These are phyloP conservation scores for Grammomys dolichurus DNA, from an alignment of 2,113 vertebrate species.

Conservation along the genomic window DNA sequence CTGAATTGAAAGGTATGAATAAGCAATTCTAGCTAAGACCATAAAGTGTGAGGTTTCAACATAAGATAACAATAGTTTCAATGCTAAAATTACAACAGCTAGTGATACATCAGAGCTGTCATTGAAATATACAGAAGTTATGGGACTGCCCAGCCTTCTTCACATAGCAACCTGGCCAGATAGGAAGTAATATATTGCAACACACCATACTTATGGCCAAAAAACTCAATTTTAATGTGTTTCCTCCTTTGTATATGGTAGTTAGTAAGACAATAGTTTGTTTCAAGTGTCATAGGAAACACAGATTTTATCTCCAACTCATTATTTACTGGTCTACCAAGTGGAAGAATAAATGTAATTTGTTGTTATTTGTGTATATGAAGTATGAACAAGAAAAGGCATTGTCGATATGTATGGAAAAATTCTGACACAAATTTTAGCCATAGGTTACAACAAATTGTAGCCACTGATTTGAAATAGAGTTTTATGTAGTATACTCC, in stretches of 20 bases:
- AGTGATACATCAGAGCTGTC: neutral
- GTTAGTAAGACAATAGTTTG: no score
- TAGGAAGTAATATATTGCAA: neutral
- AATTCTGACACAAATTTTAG: no score
- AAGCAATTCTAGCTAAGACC: neutral
- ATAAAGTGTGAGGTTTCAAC: neutral
- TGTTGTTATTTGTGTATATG: no score
- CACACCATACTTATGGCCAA: neutral
- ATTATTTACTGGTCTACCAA: neutral
- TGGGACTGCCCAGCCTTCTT: neutral
- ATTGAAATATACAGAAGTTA: neutral
- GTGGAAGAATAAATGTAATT: neutral
- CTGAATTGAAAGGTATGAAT: neutral
- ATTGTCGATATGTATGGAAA: no score
- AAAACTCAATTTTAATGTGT: neutral
- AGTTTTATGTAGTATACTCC: no score
- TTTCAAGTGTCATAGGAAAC: neutral
- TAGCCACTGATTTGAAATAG: no score
- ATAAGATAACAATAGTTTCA: neutral
- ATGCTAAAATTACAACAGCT: neutral
- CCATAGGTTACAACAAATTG: no score
- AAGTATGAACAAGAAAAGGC: no score
- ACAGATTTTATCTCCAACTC: neutral
- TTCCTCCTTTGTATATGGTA: neutral
- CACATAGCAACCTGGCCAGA: neutral